Conservation (phyloP, 2,113 vertebrate genomes). For the Dunckerocampus dactyliophorus region DNA sequence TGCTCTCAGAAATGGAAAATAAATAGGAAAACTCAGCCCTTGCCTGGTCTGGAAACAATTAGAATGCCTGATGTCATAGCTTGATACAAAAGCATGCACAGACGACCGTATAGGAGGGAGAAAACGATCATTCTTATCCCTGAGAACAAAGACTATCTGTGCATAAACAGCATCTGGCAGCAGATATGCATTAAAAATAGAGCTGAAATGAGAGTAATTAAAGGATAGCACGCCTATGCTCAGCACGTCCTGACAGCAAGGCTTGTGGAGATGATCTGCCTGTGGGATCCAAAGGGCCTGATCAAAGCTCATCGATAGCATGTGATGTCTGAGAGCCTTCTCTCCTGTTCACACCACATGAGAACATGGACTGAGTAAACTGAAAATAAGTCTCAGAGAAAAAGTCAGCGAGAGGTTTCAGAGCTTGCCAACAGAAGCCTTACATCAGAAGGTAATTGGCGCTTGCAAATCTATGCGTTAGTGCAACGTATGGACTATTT, state of each 20-base stretch:
- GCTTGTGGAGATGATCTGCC: slow-evolving; percentile 63
- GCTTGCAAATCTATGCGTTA: too few relatives aligned
- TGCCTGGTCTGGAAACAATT: slow-evolving; percentile 70
- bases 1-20: slow-evolving; percentile 56
- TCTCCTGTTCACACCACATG: too few relatives aligned
- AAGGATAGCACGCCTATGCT: slow-evolving; percentile 54
- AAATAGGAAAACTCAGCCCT: slow-evolving; percentile 50
- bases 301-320: slow-evolving; percentile 58
- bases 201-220: slow-evolving; percentile 58
- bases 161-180: slow-evolving; percentile 35
- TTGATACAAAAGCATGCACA: slow-evolving; percentile 62
- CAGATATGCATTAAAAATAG: slow-evolving; percentile 45
- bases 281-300: slow-evolving; percentile 48
- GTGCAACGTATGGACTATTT: not conserved
- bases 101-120: slow-evolving; percentile 24
- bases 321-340: slow-evolving; percentile 34
- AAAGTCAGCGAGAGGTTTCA: too few relatives aligned
- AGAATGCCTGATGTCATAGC: slow-evolving; percentile 68
- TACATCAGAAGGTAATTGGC: too few relatives aligned
- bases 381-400: too few relatives aligned
- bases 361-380: too few relatives aligned
- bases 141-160: slow-evolving; percentile 45
- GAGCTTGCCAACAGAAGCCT: too few relatives aligned
- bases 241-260: slow-evolving; percentile 55
- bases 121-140: slow-evolving; percentile 28